Conservation (phyloP, 2,888 invertebrate genomes). For the Trachelus stipa region DNA sequence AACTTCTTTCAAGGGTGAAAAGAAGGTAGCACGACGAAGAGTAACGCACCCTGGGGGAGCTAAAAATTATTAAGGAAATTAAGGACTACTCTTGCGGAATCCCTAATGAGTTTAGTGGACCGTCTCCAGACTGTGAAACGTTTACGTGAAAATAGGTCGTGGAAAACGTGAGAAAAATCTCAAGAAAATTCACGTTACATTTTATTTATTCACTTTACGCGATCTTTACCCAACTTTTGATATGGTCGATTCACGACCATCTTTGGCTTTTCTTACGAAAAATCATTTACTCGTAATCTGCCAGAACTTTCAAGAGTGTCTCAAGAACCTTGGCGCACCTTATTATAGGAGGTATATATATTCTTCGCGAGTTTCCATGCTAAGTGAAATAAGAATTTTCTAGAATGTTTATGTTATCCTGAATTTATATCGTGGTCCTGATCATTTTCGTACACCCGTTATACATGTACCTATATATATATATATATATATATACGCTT, state of each 20-base stretch:
- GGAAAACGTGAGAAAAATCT: neutral
- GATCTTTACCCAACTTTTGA: neutral
- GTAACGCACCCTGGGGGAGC: neutral
- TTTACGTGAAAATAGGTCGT: neutral
- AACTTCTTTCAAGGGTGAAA: neutral
- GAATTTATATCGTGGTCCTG: neutral
- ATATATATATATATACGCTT: neutral
- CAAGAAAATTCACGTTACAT: neutral
- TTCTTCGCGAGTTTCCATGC: neutral
- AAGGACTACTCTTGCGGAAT: slow-evolving; percentile 7
- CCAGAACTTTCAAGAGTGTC: neutral
- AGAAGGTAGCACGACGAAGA: neutral
- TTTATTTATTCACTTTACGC: neutral
- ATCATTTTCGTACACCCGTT: neutral
- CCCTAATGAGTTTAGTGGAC: slow-evolving; percentile 3
- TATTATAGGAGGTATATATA: neutral
- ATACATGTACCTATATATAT: neutral
- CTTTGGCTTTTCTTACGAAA: neutral
- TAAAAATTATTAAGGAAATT: slow-evolving; percentile 8
- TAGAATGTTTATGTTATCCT: neutral
- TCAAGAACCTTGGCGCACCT: neutral
- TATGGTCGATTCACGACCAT: neutral
- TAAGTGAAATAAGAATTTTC: neutral
- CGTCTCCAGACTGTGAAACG: neutral
- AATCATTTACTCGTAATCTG: neutral